Base-by-base conservation (phyloP, 2,113 vertebrate species). In the Epinephelus moara region DNA sequence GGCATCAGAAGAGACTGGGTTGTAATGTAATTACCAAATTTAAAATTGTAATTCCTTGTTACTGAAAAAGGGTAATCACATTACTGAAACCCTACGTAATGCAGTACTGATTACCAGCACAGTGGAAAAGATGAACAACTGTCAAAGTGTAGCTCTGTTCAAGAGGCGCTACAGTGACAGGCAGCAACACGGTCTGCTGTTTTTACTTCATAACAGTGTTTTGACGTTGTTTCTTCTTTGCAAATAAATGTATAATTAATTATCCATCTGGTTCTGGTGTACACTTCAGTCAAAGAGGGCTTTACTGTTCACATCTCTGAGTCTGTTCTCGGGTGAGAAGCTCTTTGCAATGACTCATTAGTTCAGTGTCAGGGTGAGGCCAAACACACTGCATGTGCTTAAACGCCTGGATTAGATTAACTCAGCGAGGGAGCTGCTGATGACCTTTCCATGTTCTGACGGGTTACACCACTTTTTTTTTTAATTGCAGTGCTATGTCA, bases 401-500 rank as follows among this genome's bases (percentile, higher is more conserved):
- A 60, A 64, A 81, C 1, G 21, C 4, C 70, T 4, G 50, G 13
- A 47, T 62, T 12, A 33, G 37, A 68, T 62, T 64, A 53, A 9
- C 72, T 8, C 12, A 45, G 71, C 8, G 12, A 49, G 7, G 45
- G 12, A 64, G 73, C 33, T 8, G 66, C 64, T 4, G 60, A 27
- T 2, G 50, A 73, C 69, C 75, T 79, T 18, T 18, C 25, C 45
- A 0, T 9, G 2, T 11, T 55, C 37, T 55, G 45, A 42, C 12
- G 13, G 45, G 42, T 72, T 50, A 52, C 61, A 4, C 66, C 18
- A 2, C 6, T 0, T 57, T 10, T 18, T 59, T 37, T 68, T 53
- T 40, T 2, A 40, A 71, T 66, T 23, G 40, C 50, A 4, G 50
- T 45, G 56, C 57, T 25, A 30, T 68, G 50, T 85, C 75, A 68